A percentile compares a stretch with the other conserved stretches of the same genome.
These are phyloP conservation scores for Druon quercuslanigerum DNA, from an alignment of 1,140 invertebrate species.

Conservation along the genomic window DNA sequence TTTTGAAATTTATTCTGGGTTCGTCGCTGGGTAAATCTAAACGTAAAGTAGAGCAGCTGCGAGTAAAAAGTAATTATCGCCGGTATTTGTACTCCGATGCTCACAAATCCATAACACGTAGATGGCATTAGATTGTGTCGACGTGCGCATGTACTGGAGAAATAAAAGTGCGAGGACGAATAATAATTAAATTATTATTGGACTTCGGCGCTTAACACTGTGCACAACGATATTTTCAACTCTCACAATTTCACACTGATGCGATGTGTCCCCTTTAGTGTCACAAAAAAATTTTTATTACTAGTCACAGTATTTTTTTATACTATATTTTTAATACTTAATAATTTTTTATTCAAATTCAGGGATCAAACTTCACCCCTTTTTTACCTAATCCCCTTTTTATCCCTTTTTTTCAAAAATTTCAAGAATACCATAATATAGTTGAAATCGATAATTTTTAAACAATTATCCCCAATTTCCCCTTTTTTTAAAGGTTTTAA, in stretches of 20 bases:
- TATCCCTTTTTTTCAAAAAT: too few relatives aligned
- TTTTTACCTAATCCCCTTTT: too few relatives aligned
- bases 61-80: not conserved
- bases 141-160: conserved; percentile 13
- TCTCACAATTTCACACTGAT: conserved; percentile 5
- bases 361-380: too few relatives aligned
- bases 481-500: not conserved
- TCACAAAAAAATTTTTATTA: not conserved
- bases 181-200: conserved; percentile 12
- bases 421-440: too few relatives aligned
- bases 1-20: not conserved
- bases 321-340: too few relatives aligned
- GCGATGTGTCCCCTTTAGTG: not conserved
- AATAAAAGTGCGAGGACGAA: conserved; percentile 2
- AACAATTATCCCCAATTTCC: not conserved
- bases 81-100: conserved; percentile 48
- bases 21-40: not conserved
- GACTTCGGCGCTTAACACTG: not conserved
- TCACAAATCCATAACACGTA: conserved; percentile 69
- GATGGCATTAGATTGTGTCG: conserved; percentile 13
- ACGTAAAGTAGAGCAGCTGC: conserved; percentile 21
- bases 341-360: too few relatives aligned
- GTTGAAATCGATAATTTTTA: too few relatives aligned
- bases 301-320: not conserved
- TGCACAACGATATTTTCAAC: conserved; percentile 2